phyloP scores from a whole-genome alignment of 1,140 invertebrate species.

The Apis cerana region DNA sequence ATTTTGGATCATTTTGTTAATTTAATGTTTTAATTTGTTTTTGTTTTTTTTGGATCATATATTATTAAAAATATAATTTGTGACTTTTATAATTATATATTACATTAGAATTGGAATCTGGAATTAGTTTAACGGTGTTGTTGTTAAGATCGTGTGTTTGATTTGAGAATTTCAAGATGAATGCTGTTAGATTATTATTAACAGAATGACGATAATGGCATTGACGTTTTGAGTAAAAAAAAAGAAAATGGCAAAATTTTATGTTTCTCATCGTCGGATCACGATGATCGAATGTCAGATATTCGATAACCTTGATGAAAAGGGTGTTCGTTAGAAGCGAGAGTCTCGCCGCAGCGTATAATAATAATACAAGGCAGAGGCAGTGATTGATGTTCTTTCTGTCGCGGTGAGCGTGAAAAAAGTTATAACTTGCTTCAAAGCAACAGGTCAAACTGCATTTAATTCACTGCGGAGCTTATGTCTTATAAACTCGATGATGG shows the following conservation, averaged over 20 bases:
- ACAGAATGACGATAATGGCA: not conserved
- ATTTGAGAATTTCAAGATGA: not conserved
- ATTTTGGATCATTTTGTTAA: too few species aligned
- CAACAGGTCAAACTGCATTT: conserved; percentile 42
- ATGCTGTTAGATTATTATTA: not conserved
- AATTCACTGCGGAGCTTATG: conserved; percentile 34
- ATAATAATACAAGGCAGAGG: not conserved
- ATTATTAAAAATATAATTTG: not conserved
- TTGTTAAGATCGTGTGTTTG: not conserved
- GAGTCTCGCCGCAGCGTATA: not conserved
- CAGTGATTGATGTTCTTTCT: not conserved
- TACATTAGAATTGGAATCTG: too few species aligned
- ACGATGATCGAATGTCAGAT: too few species aligned
- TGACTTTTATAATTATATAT: too few species aligned
- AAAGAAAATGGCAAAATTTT: too few species aligned
- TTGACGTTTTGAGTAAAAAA: too few species aligned
- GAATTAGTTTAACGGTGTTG: conserved; percentile 8
- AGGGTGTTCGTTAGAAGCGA: not conserved
- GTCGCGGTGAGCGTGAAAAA: not conserved
- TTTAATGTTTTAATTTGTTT: too few species aligned
- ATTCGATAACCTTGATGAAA: not conserved
- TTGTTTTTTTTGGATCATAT: too few species aligned
- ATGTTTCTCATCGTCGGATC: too few species aligned
- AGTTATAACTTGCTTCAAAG: conserved; percentile 23
- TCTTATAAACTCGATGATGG: conserved; percentile 38